Evolutionary conservation across 2,888 invertebrate species (phyloP).

Genomic region (Gasteruption jaculator): DNA sequence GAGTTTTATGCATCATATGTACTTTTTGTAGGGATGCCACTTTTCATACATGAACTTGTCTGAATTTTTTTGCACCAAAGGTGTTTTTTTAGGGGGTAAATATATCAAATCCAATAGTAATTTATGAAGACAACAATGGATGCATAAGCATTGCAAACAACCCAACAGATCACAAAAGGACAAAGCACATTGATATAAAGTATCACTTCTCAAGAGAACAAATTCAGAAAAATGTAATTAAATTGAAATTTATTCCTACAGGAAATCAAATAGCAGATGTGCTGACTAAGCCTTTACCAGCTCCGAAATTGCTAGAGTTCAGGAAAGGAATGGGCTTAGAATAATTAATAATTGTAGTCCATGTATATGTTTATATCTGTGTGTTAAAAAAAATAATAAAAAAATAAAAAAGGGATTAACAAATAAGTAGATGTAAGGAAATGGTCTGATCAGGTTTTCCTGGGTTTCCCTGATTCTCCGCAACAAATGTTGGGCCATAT

Average conservation of each 20-base stretch:
- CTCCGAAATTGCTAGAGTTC: neutral
- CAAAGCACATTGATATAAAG: conserved; percentile 36
- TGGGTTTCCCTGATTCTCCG: conserved; percentile 14
- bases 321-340: neutral
- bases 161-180: conserved; percentile 26
- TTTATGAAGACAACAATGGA: conserved; percentile 37
- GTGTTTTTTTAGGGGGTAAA: too few relatives aligned
- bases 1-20: too few relatives aligned
- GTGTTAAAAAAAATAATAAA: neutral
- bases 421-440: neutral
- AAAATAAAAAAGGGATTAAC: neutral
- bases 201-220: conserved; percentile 24
- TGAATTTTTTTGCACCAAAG: too few relatives aligned
- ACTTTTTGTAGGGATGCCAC: too few relatives aligned
- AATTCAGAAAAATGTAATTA: conserved; percentile 46
- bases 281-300: conserved; percentile 40
- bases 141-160: conserved; percentile 35
- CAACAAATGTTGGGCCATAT: conserved; percentile 16
- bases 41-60: too few relatives aligned
- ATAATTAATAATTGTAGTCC: neutral
- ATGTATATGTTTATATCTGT: neutral
- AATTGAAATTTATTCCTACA: conserved; percentile 56
- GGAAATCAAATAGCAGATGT: conserved; percentile 54
- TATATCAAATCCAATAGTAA: conserved; percentile 22
- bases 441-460: conserved; percentile 13